Evolutionary conservation across 2,797 vertebrate genomes (phyloP).

Genomic region (Neomorphus geoffroyi): DNA sequence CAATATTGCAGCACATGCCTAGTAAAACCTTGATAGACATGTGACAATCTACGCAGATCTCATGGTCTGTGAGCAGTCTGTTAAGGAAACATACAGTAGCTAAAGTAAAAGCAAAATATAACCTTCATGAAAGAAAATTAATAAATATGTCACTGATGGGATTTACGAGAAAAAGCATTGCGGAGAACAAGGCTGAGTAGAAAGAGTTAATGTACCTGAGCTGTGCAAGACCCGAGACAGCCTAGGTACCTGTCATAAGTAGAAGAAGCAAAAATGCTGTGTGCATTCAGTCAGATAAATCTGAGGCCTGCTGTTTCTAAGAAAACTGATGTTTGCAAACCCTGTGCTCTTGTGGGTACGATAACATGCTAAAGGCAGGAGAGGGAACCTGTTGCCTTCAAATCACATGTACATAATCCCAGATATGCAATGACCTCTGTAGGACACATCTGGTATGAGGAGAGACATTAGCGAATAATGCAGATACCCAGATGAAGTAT

Average conservation of each 20-base stretch:
- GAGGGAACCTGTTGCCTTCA: background rate
- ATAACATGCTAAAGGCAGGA: background rate
- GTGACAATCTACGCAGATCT: background rate
- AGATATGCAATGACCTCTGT: background rate
- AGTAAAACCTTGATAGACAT: background rate
- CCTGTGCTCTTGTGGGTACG: background rate
- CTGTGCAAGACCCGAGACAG: background rate
- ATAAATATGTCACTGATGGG: background rate
- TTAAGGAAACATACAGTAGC: background rate
- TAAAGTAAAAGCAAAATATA: background rate
- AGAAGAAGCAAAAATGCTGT: background rate
- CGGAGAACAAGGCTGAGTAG: background rate
- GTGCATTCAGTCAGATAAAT: background rate
- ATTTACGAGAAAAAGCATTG: rapidly evolving
- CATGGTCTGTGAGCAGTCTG: background rate
- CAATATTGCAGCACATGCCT: background rate
- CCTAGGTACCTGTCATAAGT: background rate
- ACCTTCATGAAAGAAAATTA: background rate
- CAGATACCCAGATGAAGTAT: background rate
- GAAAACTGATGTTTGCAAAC: background rate
- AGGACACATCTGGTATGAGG: background rate
- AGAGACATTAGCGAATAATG: background rate
- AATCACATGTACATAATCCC: background rate
- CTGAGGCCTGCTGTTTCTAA: background rate
- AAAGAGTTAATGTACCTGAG: background rate